Base-by-base conservation (phyloP, 2,113 vertebrate genomes). In the Pungitius pungitius region DNA sequence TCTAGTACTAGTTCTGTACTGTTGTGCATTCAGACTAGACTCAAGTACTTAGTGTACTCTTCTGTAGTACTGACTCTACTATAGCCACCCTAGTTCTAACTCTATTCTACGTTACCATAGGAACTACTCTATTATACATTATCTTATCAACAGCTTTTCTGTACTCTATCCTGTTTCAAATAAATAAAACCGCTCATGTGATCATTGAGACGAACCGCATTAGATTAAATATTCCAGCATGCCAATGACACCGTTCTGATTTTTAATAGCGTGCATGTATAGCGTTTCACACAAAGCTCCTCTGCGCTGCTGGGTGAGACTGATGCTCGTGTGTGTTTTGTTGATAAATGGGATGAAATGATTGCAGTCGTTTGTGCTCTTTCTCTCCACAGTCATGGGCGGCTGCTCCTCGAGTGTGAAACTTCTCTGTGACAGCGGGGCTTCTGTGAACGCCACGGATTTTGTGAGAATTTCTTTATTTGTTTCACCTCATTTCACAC, bases 351-450 rank as follows among this genome's bases (percentile, higher is more conserved):
- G 20, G 26, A 33, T 77, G 52, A 75, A 60, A 43, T 85, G 20
- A 71, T 49, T 60, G 33, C 15, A n/a, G 5, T 37, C 5, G 0
- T 73, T 47, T 65, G 1, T 58, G 0, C 8, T 54, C 18, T 67
- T 59, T 71, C 6, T 39, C 84, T 70, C 69, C 80, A 24, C 84
- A 99, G 98, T 97, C 10, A 98, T 99, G 95, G 96, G 96, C 0
- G 97, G 97, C 84, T 99, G 97, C 75, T 76, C 95, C 35, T 95
- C 97, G 33, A 96, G 96, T 24, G 95, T 99, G 63, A 97, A 99
- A 66, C 94, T 99, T 14, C 94, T 99, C 26, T 98, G 96, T 30
- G 97, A 99, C 83, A 95, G 96, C 0, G 96, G 97, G 8, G 95
- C 96, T 26, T 93, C 88, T 0, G 97, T 99, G 75, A 98, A 99